phyloP scores from a whole-genome alignment of 1,140 invertebrate genomes.

The Pissodes strobi region DNA sequence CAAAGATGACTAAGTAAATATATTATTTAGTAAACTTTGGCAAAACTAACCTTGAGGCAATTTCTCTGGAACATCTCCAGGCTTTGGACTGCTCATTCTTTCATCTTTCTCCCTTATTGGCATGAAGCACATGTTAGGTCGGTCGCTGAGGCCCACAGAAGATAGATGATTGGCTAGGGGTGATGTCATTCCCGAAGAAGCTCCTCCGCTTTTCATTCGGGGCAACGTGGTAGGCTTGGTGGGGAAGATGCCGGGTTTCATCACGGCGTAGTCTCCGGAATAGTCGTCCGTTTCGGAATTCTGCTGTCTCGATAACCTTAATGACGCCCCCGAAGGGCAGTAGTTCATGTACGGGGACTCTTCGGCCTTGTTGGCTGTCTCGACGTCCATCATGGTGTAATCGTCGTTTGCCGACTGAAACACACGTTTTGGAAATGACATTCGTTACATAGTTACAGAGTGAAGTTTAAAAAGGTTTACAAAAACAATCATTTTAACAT shows the following conservation, averaged over 20 bases:
- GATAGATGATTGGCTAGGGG: conserved; percentile 29
- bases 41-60: conserved; percentile 8
- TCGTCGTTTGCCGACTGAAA: conserved; percentile 32
- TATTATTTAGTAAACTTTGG: too few relatives aligned
- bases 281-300: neutral
- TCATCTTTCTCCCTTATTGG: conserved; percentile 45
- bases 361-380: conserved; percentile 14
- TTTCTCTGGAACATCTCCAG: conserved; percentile 28
- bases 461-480: too few relatives aligned
- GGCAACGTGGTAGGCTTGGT: conserved; percentile 2
- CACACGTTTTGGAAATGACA: too few relatives aligned
- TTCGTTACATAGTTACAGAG: too few relatives aligned
- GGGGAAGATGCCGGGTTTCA: conserved; percentile 43
- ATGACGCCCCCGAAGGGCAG: conserved; percentile 29
- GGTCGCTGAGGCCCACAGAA: conserved; percentile 25
- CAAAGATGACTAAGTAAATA: too few relatives aligned
- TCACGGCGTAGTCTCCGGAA: conserved; percentile 52
- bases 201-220: neutral
- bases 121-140: conserved; percentile 34
- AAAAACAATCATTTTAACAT: too few relatives aligned
- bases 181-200: conserved; percentile 10
- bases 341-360: conserved; percentile 52
- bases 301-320: neutral
- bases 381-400: conserved; percentile 51
- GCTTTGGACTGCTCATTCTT: conserved; percentile 25